These are phyloP conservation scores for Castor canadensis DNA, from an alignment of 2,113 vertebrate species.

Conservation along the genomic window DNA sequence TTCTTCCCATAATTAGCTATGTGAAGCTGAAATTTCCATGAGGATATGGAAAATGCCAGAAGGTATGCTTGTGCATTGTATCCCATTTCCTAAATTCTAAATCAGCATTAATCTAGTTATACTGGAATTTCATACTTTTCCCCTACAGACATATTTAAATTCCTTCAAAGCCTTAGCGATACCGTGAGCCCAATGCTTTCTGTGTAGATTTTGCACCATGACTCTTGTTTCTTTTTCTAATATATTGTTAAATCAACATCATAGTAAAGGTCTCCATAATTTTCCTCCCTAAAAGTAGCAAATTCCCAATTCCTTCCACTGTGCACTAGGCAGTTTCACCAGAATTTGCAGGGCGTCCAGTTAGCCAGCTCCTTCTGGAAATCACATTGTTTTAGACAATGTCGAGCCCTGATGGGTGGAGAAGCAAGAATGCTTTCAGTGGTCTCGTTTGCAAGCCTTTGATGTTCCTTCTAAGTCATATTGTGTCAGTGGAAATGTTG, in stretches of 20 bases:
- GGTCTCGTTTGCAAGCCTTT: constrained; percentile 63
- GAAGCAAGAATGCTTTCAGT: constrained; percentile 62
- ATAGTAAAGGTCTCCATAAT: not conserved
- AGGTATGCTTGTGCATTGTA: not conserved
- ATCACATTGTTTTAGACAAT: constrained; percentile 61
- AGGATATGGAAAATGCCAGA: not conserved
- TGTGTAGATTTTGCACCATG: not conserved
- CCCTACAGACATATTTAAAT: not conserved
- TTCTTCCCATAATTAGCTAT: not conserved
- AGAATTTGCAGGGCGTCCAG: not conserved
- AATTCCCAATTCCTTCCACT: not conserved
- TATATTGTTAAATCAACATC: not conserved
- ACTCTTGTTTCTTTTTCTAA: not conserved
- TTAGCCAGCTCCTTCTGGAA: constrained; percentile 58
- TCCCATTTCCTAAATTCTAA: constrained; percentile 12
- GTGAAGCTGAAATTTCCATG: not conserved
- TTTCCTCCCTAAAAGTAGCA: not conserved
- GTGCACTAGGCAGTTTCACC: not conserved
- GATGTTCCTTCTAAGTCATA: constrained; percentile 74
- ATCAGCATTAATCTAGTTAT: not conserved
- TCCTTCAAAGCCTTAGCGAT: not conserved
- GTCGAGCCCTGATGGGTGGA: constrained; percentile 44
- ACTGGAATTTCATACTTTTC: not conserved
- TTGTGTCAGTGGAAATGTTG: constrained; percentile 64
- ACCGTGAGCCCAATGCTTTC: not conserved